Evolutionary conservation across 2,888 invertebrate species (phyloP), one percentile per base, ranked within the genome.

Genomic region (Agonum fuliginosum): DNA sequence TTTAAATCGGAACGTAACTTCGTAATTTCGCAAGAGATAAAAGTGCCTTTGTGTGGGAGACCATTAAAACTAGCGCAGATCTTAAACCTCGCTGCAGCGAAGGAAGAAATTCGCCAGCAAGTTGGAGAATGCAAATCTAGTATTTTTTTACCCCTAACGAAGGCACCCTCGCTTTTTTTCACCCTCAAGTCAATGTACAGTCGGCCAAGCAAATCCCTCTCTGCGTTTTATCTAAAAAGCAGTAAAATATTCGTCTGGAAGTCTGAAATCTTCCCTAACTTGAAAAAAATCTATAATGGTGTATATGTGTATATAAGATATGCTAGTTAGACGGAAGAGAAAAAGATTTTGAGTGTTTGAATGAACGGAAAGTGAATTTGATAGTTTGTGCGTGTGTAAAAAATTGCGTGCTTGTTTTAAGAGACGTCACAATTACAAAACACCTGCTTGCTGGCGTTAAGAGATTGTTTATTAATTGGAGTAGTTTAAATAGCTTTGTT

Each of bases 121-220:
- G 83, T 84, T 84, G 82, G 82, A 85, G 85, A 86, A 86, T 86
- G 86, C 86, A 86, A 86, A 86, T 86, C 86, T 85, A 85, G 85
- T 86, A 85, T 86, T 86, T 86, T 85, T 86, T 86, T 85, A 84
- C 79, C 86, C 86, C 86, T 86, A 86, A 86, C 86, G 86, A 86
- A 86, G 86, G 84, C 85, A 86, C 86, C 86, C 86, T 86, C 86
- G 86, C 85, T 85, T 85, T 86, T 86, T 86, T 86, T 86, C 85
- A 85, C 86, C 86, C 86, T 85, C 86, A 84, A 86, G 85, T 85
- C 86, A 85, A 84, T 83, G 84, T 82, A 82, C 81, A 84, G 83
- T 80, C 80, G 84, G 77, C 84, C 86, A 82, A 81, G 73, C 79
- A 80, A 83, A 79, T 80, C 27, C 2, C 30, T 19, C n/a, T 30